These are phyloP conservation scores for Sminthurinus signatus DNA, from an alignment of 1,140 invertebrate genomes.

Conservation along the genomic window DNA sequence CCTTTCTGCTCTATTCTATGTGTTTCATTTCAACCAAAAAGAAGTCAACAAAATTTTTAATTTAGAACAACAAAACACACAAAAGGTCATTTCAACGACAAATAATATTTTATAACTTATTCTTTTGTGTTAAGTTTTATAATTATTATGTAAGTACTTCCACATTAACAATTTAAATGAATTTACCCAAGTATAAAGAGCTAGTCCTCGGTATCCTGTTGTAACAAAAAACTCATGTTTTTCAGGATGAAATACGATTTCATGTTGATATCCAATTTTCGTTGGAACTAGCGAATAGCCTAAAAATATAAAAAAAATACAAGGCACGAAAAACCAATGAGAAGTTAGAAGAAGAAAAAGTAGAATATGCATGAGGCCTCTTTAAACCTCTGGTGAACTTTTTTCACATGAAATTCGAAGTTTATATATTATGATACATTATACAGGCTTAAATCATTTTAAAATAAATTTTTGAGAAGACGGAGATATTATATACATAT, in stretches of 20 bases:
- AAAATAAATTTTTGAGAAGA: neutral
- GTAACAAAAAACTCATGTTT: constrained; percentile 27
- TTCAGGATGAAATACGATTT: constrained; percentile 18
- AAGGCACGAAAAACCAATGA: too few species aligned
- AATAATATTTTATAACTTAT: neutral
- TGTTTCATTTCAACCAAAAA: too few species aligned
- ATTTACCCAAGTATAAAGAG: constrained; percentile 32
- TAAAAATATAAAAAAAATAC: constrained; percentile 15
- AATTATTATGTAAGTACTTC: too few species aligned
- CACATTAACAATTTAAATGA: neutral
- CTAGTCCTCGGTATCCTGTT: constrained; percentile 21
- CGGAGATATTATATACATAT: too few species aligned
- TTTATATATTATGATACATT: neutral
- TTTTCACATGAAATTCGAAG: too few species aligned
- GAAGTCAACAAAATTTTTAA: too few species aligned
- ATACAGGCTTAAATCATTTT: neutral
- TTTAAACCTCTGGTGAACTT: too few species aligned
- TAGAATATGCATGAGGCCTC: too few species aligned
- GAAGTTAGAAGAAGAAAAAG: too few species aligned
- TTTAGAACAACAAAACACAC: too few species aligned
- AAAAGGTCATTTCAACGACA: too few species aligned
- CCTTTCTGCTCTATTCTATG: neutral
- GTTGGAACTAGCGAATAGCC: neutral
- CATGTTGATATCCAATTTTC: constrained; percentile 15
- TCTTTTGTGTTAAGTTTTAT: neutral